Percentiles rank a stretch among this genome's conserved stretches.
Conservation (phyloP, 2,113 vertebrate species). For the Trematocara stigmaticum region DNA sequence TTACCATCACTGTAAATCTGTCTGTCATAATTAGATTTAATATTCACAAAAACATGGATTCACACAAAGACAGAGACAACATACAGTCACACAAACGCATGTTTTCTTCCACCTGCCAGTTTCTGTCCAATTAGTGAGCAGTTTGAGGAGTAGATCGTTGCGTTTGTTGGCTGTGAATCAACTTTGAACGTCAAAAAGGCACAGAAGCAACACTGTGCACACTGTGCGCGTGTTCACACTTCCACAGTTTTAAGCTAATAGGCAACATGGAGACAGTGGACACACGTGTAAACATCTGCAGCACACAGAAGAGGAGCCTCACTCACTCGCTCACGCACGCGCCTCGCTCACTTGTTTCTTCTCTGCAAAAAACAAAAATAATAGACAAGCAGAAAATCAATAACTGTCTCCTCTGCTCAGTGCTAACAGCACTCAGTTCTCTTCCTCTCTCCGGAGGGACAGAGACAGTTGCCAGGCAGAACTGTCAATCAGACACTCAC, state of each 20-base stretch:
- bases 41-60: neutral
- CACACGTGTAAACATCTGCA: neutral
- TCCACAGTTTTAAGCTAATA: constrained; percentile 21
- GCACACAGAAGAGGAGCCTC: neutral
- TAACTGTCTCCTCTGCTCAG: constrained; percentile 54
- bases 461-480: constrained; percentile 52
- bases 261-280: constrained; percentile 6
- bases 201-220: neutral
- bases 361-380: constrained; percentile 63
- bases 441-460: constrained; percentile 15
- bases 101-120: constrained; percentile 26
- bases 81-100: neutral
- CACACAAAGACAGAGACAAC: neutral
- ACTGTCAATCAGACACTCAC: constrained; percentile 45
- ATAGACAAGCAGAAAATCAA: constrained; percentile 66
- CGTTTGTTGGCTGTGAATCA: constrained; percentile 16
- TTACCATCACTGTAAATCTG: neutral
- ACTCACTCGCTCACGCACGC: neutral
- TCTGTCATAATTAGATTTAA: neutral
- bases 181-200: constrained; percentile 1
- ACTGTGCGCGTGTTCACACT: neutral
- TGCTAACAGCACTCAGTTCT: constrained; percentile 52
- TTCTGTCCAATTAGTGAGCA: constrained; percentile 51
- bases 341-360: constrained; percentile 16
- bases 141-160: constrained; percentile 8